Conservation (phyloP, 2,113 vertebrate genomes). For the Pelobates fuscus region DNA sequence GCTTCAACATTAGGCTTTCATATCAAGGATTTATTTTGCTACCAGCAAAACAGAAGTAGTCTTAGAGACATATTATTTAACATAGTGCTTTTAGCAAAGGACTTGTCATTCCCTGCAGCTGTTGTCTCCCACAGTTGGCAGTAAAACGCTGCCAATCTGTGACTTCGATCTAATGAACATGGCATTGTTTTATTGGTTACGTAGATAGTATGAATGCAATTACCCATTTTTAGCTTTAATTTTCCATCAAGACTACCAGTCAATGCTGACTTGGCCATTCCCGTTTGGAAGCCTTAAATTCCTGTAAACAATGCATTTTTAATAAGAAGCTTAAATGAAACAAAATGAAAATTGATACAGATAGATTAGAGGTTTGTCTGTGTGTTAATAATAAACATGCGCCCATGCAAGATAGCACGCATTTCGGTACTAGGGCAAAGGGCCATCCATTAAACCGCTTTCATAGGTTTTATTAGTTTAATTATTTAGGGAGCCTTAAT, state of each 20-base stretch:
- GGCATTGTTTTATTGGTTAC: constrained; percentile 58
- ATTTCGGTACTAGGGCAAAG: too few relatives aligned
- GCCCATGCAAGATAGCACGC: not conserved
- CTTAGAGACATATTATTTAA: not conserved
- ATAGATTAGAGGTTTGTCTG: too few relatives aligned
- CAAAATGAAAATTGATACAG: not conserved
- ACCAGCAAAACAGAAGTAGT: not conserved
- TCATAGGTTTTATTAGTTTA: too few relatives aligned
- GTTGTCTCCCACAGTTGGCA: constrained; percentile 58
- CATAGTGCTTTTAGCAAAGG: constrained; percentile 27
- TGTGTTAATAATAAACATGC: not conserved
- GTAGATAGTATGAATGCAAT: constrained; percentile 53
- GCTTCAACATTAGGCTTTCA: not conserved
- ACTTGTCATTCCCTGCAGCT: constrained; percentile 55
- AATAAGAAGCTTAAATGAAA: constrained; percentile 17
- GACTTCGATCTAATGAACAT: constrained; percentile 56
- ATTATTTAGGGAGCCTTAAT: too few relatives aligned
- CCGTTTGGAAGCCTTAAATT: constrained; percentile 65
- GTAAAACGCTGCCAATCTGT: constrained; percentile 37
- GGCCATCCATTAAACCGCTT: too few relatives aligned
- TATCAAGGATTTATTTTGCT: fast-evolving
- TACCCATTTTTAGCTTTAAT: constrained; percentile 67
- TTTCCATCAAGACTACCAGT: constrained; percentile 68
- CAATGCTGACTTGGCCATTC: constrained; percentile 70
- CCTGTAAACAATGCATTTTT: constrained; percentile 2